These are phyloP conservation scores for Scolopax mira DNA, from an alignment of 2,113 vertebrate species.

Conservation along the genomic window DNA sequence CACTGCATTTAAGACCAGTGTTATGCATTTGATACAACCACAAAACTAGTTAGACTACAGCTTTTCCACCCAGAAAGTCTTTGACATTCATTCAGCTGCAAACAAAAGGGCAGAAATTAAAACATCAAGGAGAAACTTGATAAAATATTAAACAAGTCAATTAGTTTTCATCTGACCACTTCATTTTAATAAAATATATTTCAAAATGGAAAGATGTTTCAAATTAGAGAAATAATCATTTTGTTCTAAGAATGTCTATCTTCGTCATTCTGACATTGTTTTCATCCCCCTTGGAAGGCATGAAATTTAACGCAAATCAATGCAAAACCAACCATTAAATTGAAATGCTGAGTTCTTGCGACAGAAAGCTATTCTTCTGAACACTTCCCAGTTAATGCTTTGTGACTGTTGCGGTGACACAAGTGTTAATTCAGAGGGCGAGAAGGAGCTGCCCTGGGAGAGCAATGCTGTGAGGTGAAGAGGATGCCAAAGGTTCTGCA, in stretches of 20 bases:
- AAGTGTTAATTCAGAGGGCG: background rate
- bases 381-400: background rate
- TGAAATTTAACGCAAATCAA: background rate
- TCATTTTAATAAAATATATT: background rate
- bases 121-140: background rate
- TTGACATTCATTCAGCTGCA: background rate
- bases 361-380: background rate
- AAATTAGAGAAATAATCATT: background rate
- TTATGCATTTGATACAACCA: background rate
- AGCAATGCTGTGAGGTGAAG: background rate
- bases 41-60: background rate
- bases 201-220: background rate
- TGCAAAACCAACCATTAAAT: background rate
- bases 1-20: background rate
- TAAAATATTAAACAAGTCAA: background rate
- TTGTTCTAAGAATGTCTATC: background rate
- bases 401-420: background rate
- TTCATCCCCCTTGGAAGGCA: background rate
- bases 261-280: background rate
- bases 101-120: background rate
- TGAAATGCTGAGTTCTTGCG: background rate
- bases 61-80: background rate
- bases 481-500: rapidly evolving
- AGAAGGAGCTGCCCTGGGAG: background rate
- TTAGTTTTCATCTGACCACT: background rate